These are phyloP conservation scores for Megalopta genalis DNA, from an alignment of 1,140 invertebrate genomes.

Conservation along the genomic window DNA sequence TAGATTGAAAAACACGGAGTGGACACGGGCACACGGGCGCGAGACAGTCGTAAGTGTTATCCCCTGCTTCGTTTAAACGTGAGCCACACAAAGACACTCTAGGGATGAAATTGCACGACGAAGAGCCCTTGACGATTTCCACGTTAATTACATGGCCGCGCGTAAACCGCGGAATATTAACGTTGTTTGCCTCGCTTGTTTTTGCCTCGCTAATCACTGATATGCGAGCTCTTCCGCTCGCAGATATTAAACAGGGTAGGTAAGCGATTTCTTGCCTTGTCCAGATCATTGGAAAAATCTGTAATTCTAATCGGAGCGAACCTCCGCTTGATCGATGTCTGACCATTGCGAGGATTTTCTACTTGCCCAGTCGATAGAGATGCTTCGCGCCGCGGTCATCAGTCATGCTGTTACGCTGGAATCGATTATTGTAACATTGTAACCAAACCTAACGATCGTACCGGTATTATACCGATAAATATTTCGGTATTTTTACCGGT, in stretches of 20 bases:
- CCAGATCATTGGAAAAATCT: not conserved
- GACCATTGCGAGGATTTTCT: not conserved
- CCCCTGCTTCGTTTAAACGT: conserved; percentile 17
- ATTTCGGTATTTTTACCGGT: too few relatives aligned
- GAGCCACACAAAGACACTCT: not conserved
- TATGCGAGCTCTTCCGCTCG: not conserved
- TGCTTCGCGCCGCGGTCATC: too few relatives aligned
- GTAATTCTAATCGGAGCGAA: too few relatives aligned
- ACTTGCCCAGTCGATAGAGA: too few relatives aligned
- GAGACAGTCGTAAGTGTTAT: not conserved
- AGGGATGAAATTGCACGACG: conserved; percentile 16
- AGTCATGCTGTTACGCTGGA: too few relatives aligned
- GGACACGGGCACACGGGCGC: not conserved
- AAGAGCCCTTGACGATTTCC: conserved; percentile 40
- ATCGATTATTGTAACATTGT: too few relatives aligned
- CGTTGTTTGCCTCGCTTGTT: not conserved
- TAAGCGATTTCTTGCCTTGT: not conserved
- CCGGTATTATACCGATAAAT: too few relatives aligned
- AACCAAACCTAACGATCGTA: too few relatives aligned
- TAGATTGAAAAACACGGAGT: conserved; percentile 23
- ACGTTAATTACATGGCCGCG: conserved; percentile 47
- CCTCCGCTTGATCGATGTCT: not conserved
- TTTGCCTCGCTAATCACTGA: not conserved
- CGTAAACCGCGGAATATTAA: conserved; percentile 23
- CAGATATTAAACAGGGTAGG: not conserved